phyloP scores from a whole-genome alignment of 2,113 vertebrate genomes.

The Oreamnos americanus region DNA sequence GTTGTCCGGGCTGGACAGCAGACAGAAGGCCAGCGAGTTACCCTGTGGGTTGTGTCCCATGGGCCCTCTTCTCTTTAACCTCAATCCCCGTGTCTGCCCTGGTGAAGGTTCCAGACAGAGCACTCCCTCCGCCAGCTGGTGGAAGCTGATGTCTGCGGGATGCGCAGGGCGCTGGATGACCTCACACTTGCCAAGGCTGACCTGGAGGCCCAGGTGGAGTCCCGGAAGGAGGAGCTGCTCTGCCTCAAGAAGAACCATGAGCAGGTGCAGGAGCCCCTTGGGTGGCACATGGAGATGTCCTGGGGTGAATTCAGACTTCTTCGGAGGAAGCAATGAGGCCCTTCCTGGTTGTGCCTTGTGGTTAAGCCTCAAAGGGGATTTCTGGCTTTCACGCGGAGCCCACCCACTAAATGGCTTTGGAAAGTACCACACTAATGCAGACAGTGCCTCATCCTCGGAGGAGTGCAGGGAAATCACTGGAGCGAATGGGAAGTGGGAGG shows the following conservation, averaged over 20 bases:
- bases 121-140: neutral
- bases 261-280: conserved; percentile 74
- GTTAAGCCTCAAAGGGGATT: neutral
- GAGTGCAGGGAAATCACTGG: neutral
- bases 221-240: conserved; percentile 86
- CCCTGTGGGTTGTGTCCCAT: neutral
- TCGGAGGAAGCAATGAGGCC: neutral
- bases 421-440: neutral
- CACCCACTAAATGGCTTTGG: neutral
- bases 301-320: neutral
- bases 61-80: neutral
- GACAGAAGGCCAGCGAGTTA: neutral
- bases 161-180: conserved; percentile 22
- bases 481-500: neutral
- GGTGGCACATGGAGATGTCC: neutral
- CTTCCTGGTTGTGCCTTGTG: neutral
- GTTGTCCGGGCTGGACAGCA: neutral
- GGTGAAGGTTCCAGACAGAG: neutral
- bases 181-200: conserved; percentile 38
- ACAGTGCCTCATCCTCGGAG: neutral
- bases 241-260: conserved; percentile 89
- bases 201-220: conserved; percentile 71
- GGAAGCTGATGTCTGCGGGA: neutral
- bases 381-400: neutral
- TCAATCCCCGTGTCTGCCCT: accelerated